A percentile compares a stretch with the other conserved stretches of the same genome.
phyloP scores from a whole-genome alignment of 2,888 invertebrate genomes.

The Argyresthia goedartella region DNA sequence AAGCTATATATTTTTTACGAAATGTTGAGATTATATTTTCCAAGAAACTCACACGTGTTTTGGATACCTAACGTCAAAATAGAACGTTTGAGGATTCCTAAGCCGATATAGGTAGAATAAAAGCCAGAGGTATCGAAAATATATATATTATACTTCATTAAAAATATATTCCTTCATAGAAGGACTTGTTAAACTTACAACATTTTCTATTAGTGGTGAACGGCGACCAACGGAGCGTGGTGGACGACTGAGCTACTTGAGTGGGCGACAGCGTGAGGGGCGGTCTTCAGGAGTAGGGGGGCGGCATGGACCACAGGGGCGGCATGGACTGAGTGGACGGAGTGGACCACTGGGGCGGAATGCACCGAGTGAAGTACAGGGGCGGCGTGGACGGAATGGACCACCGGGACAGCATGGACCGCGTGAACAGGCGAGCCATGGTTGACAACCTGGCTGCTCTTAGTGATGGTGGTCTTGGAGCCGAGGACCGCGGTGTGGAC shows the following conservation, averaged over 20 bases:
- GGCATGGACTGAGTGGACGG: slow-evolving; percentile 24
- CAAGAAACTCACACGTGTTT: no score
- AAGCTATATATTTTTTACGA: no score
- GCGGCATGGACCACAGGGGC: slow-evolving; percentile 24
- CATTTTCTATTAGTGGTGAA: slow-evolving; percentile 36
- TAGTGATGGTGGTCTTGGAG: slow-evolving; percentile 55
- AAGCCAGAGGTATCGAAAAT: neutral
- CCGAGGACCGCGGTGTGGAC: slow-evolving; percentile 25
- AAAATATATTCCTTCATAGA: neutral
- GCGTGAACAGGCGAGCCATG: slow-evolving; percentile 47
- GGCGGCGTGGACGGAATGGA: slow-evolving; percentile 32
- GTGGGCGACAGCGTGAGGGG: slow-evolving; percentile 41
- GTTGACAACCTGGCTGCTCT: slow-evolving; percentile 59
- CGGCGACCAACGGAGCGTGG: slow-evolving; percentile 39
- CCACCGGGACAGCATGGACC: slow-evolving; percentile 25
- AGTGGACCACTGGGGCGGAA: slow-evolving; percentile 16
- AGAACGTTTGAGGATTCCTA: no score
- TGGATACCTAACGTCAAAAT: no score
- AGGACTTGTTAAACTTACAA: slow-evolving; percentile 1
- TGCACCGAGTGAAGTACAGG: slow-evolving; percentile 14
- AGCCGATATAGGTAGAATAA: neutral
- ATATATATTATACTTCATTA: no score
- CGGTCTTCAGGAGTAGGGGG: slow-evolving; percentile 24
- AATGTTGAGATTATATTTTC: no score
- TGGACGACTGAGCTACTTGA: slow-evolving; percentile 53